phyloP scores from a whole-genome alignment of 2,797 vertebrate species.

The Cyclura pinguis region DNA sequence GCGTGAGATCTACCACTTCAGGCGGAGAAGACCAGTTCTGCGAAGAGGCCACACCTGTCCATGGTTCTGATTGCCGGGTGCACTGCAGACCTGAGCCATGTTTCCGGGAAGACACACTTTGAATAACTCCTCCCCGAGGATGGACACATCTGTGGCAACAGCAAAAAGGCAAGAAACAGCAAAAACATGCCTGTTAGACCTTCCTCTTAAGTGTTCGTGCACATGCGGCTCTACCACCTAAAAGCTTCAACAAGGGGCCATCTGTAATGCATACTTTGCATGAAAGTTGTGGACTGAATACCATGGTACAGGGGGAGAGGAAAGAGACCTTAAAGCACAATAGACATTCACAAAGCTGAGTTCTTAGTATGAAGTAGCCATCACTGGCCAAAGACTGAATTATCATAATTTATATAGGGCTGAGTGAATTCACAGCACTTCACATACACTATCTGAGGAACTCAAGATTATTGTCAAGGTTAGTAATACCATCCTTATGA shows the following conservation, averaged over 20 bases:
- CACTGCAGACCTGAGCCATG: conserved; percentile 84
- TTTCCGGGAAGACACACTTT: conserved; percentile 95
- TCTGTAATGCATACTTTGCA: neutral
- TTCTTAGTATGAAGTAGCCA: neutral
- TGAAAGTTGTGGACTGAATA: too few relatives aligned
- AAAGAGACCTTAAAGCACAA: neutral
- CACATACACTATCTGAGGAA: neutral
- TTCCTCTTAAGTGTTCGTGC: accelerated
- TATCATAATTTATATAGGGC: neutral
- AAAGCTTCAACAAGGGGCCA: neutral
- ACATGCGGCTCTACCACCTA: neutral
- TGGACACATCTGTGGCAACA: conserved; percentile 83
- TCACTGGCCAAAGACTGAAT: neutral
- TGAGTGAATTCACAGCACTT: neutral
- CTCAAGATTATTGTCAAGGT: neutral
- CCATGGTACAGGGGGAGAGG: neutral
- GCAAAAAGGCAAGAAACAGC: neutral
- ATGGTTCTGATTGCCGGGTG: conserved; percentile 86
- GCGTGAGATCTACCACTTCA: conserved; percentile 96
- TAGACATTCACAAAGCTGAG: neutral
- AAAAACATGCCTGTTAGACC: neutral
- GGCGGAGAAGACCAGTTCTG: conserved; percentile 92
- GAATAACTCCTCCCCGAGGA: conserved; percentile 96
- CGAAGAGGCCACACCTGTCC: conserved; percentile 91
- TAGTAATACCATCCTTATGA: neutral